Conservation (phyloP, 2,113 vertebrate species). For the Oreochromis aureus region DNA sequence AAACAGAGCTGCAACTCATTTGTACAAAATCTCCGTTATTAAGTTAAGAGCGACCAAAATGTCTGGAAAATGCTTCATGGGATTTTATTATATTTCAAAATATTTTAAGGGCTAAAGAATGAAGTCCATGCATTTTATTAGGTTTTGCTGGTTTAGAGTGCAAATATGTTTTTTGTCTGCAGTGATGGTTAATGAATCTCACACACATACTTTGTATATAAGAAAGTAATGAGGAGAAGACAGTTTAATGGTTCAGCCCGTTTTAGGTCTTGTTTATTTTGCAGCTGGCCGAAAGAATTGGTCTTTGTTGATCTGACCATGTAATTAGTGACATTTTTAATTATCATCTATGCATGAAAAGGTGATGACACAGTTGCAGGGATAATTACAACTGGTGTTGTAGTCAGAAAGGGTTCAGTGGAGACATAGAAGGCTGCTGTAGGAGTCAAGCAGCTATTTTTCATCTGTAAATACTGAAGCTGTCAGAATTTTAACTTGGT, state of each 20-base stretch:
- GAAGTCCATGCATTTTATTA: background rate
- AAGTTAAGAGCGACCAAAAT: background rate
- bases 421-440: background rate
- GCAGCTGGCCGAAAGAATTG: background rate
- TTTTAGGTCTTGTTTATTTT: constrained; percentile 19
- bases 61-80: background rate
- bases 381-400: background rate
- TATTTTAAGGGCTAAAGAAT: background rate
- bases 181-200: background rate
- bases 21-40: background rate
- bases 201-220: no score
- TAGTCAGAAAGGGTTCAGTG: background rate
- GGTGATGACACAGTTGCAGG: background rate
- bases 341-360: background rate
- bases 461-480: background rate
- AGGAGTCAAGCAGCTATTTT: background rate
- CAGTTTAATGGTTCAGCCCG: background rate
- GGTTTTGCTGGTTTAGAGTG: background rate
- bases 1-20: background rate
- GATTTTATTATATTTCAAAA: background rate
- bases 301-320: background rate
- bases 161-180: background rate
- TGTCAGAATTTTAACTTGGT: background rate
- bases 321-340: background rate
- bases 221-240: background rate